Percentiles rank a stretch among this genome's conserved stretches.
phyloP scores from a whole-genome alignment of 1,140 invertebrate species.

The Leptinotarsa defecta region DNA sequence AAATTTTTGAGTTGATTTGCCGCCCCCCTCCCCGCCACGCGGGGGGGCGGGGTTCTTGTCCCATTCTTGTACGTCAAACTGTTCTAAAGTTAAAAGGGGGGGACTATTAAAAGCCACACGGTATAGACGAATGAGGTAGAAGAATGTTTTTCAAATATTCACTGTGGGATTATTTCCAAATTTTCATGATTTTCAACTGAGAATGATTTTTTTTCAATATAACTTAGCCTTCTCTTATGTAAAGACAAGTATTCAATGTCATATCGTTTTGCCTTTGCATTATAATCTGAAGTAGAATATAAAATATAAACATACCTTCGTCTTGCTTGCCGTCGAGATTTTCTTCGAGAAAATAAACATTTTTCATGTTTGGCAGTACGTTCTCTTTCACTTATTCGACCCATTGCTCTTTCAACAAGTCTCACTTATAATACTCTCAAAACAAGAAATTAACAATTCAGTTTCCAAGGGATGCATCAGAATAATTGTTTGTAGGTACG shows the following conservation, averaged over 20 bases:
- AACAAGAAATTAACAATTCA: background rate
- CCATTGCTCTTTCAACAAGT: background rate
- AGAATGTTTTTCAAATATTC: background rate
- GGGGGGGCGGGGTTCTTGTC: no score
- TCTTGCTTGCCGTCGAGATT: background rate
- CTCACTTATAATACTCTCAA: background rate
- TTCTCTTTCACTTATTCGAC: constrained; percentile 4
- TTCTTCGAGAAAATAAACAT: constrained; percentile 7
- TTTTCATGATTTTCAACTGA: background rate
- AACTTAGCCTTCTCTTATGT: background rate
- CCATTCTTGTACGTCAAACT: no score
- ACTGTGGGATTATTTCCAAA: background rate
- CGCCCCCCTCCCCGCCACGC: no score
- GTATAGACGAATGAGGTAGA: background rate
- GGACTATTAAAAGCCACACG: no score
- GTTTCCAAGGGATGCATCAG: no score
- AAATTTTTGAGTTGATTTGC: no score
- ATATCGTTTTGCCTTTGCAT: background rate
- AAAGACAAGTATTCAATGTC: background rate
- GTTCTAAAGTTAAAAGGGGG: no score
- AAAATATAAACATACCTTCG: background rate
- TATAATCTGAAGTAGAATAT: background rate
- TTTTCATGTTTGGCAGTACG: background rate
- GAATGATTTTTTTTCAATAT: background rate
- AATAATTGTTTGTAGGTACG: no score